Base-by-base conservation (phyloP, 2,888 invertebrate species). In the Sympetrum striolatum region DNA sequence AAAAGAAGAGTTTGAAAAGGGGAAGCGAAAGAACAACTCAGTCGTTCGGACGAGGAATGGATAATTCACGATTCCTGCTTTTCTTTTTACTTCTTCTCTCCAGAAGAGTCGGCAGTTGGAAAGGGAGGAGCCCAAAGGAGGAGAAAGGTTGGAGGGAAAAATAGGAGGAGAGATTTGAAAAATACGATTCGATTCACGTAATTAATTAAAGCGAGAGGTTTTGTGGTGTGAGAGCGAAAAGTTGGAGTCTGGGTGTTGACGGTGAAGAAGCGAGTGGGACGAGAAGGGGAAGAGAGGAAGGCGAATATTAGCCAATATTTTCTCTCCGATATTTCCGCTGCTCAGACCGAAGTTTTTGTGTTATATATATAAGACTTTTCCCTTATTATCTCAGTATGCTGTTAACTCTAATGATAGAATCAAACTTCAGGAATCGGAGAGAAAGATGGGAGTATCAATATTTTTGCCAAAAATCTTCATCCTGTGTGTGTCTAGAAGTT, bases 111-210 rank as follows among this genome's bases (percentile, higher is more conserved):
- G 73, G 31, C 14, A 12, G 25, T 14, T n/a, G 73, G 73, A 31
- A 25, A 31, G 73, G 25, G 73, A 73, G 31, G 31, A 31, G 31
- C 5, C 25, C 12, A 64, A 6, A 64, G 64, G 25, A 8, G 64
- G 64, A 25, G 10, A 64, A 22, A 25, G 64, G 90, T 90, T 90
- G 58, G 39, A 35, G 90, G 25, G 22, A 22, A 18, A 39, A 35
- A 53, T 37, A 81, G 35, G 53, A 60, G 81, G 60, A 60, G 35
- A 81, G 44, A 80, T 64, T 53, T 37, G 48, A 58, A 80, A 80
- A 90, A 82, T 79, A 82, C 86, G 90, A 60, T 81, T 60, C 73
- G 64, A 39, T 81, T 90, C 81, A 81, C 81, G 80, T 90, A 90
- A 81, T 58, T 81, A 48, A 90, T 81, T 80, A 81, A 81, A 81